Percentiles rank a stretch among this genome's conserved stretches.
Conservation (phyloP, 2,888 invertebrate genomes). For the Rhimphoctona megacephalus region DNA sequence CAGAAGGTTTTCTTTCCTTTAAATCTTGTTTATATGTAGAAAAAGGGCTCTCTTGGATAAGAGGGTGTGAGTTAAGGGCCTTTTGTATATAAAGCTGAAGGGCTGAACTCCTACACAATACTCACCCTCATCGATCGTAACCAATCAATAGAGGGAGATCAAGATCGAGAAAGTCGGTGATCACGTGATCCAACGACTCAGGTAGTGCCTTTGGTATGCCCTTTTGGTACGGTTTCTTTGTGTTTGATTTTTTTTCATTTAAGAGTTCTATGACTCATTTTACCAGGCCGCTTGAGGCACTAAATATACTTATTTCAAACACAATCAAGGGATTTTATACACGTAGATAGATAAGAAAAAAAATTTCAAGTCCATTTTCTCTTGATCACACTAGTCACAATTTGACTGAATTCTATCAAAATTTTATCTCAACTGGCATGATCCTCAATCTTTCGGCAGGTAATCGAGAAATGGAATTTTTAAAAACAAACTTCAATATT, state of each 20-base stretch:
- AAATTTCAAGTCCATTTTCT: neutral
- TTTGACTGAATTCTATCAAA: neutral
- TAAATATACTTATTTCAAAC: neutral
- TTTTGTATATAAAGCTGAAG: constrained; percentile 44
- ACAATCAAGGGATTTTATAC: neutral
- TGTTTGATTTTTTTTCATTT: constrained; percentile 10
- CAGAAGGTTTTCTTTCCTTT: constrained; percentile 7
- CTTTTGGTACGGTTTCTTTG: constrained; percentile 55
- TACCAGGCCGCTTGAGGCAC: neutral
- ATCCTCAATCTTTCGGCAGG: neutral
- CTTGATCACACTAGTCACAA: neutral
- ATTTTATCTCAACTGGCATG: neutral
- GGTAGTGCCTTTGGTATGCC: constrained; percentile 67
- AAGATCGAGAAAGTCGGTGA: constrained; percentile 78
- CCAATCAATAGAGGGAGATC: constrained; percentile 74
- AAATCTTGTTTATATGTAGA: constrained; percentile 45
- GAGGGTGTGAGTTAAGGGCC: constrained; percentile 46
- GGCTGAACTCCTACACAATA: constrained; percentile 31
- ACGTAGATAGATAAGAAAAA: neutral
- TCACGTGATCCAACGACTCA: constrained; percentile 60
- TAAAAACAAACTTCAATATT: neutral
- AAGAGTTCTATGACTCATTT: neutral
- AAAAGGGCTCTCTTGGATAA: constrained; percentile 22
- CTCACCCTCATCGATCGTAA: constrained; percentile 61
- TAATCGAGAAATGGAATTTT: neutral